Conservation (phyloP, 2,797 vertebrate species). For the Ctenosaura bakeri region DNA sequence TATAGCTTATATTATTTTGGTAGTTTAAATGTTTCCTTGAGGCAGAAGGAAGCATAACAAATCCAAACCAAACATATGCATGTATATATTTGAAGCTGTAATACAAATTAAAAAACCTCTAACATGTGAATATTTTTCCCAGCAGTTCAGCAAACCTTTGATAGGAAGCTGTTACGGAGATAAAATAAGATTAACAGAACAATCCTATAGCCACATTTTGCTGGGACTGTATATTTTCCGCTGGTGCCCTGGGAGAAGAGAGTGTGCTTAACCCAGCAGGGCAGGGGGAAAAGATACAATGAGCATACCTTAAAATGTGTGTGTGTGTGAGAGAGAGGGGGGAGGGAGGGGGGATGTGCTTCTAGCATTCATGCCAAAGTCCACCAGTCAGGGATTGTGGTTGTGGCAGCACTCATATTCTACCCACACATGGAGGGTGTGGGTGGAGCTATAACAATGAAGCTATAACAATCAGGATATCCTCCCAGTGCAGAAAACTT, state of each 20-base stretch:
- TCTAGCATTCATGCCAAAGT: not conserved
- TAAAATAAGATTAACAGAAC: rapidly evolving
- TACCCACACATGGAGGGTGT: not conserved
- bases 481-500: not conserved
- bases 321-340: too few relatives aligned
- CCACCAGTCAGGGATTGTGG: not conserved
- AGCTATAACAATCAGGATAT: not conserved
- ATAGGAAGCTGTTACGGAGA: constrained; percentile 20
- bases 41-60: constrained; percentile 1
- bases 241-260: not conserved
- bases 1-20: constrained; percentile 20
- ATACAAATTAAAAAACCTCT: not conserved
- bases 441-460: not conserved
- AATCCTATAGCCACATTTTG: not conserved
- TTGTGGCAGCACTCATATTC: not conserved
- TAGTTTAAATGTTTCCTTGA: constrained; percentile 18
- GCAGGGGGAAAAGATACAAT: not conserved
- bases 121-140: constrained; percentile 20
- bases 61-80: constrained; percentile 32
- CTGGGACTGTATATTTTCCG: not conserved
- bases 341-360: not conserved
- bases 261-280: not conserved
- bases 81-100: constrained; percentile 36
- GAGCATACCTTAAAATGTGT: not conserved
- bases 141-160: constrained; percentile 38